A percentile compares a stretch with the other conserved stretches of the same genome.
Conservation (phyloP, 2,113 vertebrate species). For the Thunnus maccoyii region DNA sequence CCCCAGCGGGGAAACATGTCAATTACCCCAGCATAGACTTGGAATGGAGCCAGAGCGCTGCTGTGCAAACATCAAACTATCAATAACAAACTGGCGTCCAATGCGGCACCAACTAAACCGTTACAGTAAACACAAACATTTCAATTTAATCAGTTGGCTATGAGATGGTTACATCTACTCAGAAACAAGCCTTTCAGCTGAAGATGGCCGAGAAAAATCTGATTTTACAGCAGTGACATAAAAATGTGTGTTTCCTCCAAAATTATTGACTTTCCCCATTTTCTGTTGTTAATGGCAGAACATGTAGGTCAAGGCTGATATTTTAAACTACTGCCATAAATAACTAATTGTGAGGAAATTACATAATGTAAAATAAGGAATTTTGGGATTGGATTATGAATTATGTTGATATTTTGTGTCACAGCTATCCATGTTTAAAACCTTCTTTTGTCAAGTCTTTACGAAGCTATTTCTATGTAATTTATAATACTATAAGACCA, state of each 20-base stretch:
- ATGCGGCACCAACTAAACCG: slow-evolving; percentile 34
- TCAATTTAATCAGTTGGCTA: slow-evolving; percentile 53
- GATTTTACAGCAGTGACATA: neutral
- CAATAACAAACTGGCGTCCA: slow-evolving; percentile 59
- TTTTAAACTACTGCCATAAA: neutral
- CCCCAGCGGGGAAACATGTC: slow-evolving; percentile 59
- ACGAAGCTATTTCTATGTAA: neutral
- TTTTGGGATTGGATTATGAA: neutral
- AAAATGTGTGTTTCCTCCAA: neutral
- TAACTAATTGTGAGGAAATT: neutral
- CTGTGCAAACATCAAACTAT: slow-evolving; percentile 53
- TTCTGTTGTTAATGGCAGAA: neutral
- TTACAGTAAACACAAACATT: slow-evolving; percentile 49
- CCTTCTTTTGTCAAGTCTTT: neutral
- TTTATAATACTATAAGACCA: slow-evolving; percentile 23
- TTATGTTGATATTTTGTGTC: neutral
- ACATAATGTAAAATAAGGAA: neutral
- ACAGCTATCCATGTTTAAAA: neutral
- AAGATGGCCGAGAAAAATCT: neutral
- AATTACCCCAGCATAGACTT: slow-evolving; percentile 49
- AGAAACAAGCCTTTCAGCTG: slow-evolving; percentile 17
- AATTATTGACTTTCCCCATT: neutral
- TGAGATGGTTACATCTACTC: slow-evolving; percentile 12
- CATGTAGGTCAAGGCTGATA: neutral
- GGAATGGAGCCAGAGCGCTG: slow-evolving; percentile 48